Conservation (phyloP, 2,797 vertebrate genomes). For the Anguilla anguilla region DNA sequence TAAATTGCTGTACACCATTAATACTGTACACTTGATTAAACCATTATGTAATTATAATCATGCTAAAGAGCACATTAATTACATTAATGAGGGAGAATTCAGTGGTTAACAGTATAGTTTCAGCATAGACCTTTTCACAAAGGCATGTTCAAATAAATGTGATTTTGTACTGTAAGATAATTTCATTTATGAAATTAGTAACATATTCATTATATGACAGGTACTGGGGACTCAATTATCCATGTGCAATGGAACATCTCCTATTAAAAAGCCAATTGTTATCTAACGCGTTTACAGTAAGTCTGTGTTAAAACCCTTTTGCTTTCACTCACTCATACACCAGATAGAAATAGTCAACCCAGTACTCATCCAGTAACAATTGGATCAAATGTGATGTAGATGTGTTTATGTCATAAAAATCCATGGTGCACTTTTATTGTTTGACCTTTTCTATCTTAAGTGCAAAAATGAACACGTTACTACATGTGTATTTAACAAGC, state of each 20-base stretch:
- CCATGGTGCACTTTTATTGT: background rate
- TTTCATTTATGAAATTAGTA: background rate
- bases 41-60: background rate
- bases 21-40: background rate
- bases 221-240: background rate
- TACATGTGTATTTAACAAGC: background rate
- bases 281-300: background rate
- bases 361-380: background rate
- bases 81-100: background rate
- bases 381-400: background rate
- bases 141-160: background rate
- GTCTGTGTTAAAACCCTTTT: background rate
- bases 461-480: background rate
- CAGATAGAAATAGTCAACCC: background rate
- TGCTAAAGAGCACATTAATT: slow-evolving; percentile 7
- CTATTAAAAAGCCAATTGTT: background rate
- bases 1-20: background rate
- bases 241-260: background rate
- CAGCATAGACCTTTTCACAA: background rate
- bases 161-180: background rate
- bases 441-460: background rate
- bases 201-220: background rate
- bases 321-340: background rate
- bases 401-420: background rate
- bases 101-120: background rate